phyloP scores from a whole-genome alignment of 2,888 invertebrate species.

The Brenthis daphne region DNA sequence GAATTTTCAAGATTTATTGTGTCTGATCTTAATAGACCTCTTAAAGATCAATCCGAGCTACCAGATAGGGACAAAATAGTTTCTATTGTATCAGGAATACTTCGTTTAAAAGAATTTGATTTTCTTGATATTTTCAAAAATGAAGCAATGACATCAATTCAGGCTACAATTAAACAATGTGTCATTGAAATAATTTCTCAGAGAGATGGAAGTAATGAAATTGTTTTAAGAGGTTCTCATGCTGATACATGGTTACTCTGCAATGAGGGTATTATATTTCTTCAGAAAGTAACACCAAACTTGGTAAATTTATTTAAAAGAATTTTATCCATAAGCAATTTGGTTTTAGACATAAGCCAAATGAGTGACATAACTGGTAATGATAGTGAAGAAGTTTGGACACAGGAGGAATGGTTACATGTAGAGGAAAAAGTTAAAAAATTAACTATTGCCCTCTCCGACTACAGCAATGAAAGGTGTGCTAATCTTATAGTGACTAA shows the following conservation, averaged over 20 bases:
- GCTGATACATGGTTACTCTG: conserved; percentile 82
- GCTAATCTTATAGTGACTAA: conserved; percentile 93
- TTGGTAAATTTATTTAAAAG: conserved; percentile 87
- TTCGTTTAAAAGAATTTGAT: conserved; percentile 92
- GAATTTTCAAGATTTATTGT: conserved; percentile 97
- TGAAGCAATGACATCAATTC: conserved; percentile 94
- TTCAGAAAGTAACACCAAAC: conserved; percentile 85
- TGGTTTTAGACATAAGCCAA: conserved; percentile 89
- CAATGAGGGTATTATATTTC: conserved; percentile 86
- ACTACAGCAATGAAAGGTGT: conserved; percentile 95
- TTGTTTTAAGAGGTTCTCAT: conserved; percentile 71
- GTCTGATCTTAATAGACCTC: conserved; percentile 93
- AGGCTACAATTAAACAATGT: conserved; percentile 93
- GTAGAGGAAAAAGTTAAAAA: conserved; percentile 88
- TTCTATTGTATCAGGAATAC: conserved; percentile 93
- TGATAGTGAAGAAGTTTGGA: conserved; percentile 87
- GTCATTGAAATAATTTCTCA: conserved; percentile 87
- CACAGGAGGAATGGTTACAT: conserved; percentile 85
- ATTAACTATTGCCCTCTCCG: conserved; percentile 91
- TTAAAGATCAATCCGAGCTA: conserved; percentile 80
- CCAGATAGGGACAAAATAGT: conserved; percentile 93
- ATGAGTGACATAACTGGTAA: conserved; percentile 81
- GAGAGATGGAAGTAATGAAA: conserved; percentile 72
- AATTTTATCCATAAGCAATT: conserved; percentile 87
- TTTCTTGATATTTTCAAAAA: conserved; percentile 94